A percentile compares a stretch with the other conserved stretches of the same genome.
phyloP scores from a whole-genome alignment of 2,797 vertebrate species.

The Discoglossus pictus region DNA sequence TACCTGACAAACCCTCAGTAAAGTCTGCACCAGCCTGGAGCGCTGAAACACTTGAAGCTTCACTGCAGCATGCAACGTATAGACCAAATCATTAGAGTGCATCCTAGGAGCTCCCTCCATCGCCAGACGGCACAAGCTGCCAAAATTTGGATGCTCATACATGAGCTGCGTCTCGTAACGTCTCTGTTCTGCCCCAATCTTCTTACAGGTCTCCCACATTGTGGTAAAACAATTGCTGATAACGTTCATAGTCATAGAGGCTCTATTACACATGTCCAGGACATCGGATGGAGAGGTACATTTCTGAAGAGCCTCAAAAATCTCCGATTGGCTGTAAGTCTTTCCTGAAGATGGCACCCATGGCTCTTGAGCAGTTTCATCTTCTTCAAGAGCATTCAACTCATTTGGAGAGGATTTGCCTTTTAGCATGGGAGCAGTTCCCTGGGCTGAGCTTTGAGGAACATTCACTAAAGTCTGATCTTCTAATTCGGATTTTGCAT shows the following conservation, averaged over 20 bases:
- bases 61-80: slow-evolving; percentile 74
- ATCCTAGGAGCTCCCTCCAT: slow-evolving; percentile 63
- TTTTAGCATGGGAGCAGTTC: neutral
- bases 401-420: slow-evolving; percentile 7
- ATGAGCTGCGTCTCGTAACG: slow-evolving; percentile 77
- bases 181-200: slow-evolving; percentile 72
- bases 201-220: slow-evolving; percentile 77
- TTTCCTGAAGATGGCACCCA: neutral
- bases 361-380: slow-evolving; percentile 19
- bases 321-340: fast-evolving
- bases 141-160: slow-evolving; percentile 76
- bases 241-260: slow-evolving; percentile 49
- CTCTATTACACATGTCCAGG: slow-evolving; percentile 69
- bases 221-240: slow-evolving; percentile 68
- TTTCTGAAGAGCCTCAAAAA: slow-evolving; percentile 59
- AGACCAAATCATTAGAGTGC: slow-evolving; percentile 62
- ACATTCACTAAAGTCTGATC: slow-evolving; percentile 6
- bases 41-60: slow-evolving; percentile 78
- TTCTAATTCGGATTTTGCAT: slow-evolving; percentile 11
- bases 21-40: slow-evolving; percentile 81
- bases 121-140: slow-evolving; percentile 69
- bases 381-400: slow-evolving; percentile 15
- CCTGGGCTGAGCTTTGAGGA: neutral
- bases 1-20: slow-evolving; percentile 83
- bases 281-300: slow-evolving; percentile 80